These are phyloP conservation scores for Sclerurus mexicanus DNA, from an alignment of 2,113 vertebrate species.

Conservation along the genomic window DNA sequence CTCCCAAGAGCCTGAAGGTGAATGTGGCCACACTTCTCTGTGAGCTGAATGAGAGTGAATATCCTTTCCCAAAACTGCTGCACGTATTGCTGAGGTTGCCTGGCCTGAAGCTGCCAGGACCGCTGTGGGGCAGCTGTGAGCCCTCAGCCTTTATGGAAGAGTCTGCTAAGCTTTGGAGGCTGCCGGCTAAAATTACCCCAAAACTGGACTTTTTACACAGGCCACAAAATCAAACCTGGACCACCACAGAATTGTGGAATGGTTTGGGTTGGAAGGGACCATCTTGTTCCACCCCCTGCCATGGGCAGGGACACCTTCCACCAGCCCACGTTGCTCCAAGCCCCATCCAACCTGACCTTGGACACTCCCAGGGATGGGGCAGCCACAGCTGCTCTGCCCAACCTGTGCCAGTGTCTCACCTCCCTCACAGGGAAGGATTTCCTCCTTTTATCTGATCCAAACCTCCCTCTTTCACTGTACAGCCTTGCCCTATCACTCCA, in stretches of 20 bases:
- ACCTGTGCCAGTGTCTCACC: background rate
- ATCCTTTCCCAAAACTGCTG: too few relatives aligned
- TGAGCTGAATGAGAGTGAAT: too few relatives aligned
- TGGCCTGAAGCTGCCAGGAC: too few relatives aligned
- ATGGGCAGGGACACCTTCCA: background rate
- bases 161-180: too few relatives aligned
- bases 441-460: background rate
- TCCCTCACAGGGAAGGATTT: background rate
- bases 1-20: background rate
- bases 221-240: too few relatives aligned
- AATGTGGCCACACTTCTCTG: too few relatives aligned
- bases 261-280: background rate
- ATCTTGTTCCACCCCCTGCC: background rate
- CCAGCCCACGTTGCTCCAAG: background rate
- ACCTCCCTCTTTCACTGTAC: background rate
- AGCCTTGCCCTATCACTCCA: background rate
- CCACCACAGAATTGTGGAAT: too few relatives aligned
- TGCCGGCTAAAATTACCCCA: too few relatives aligned
- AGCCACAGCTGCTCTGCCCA: background rate
- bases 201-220: too few relatives aligned
- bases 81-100: too few relatives aligned
- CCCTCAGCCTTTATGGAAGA: too few relatives aligned
- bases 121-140: too few relatives aligned
- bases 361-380: background rate
- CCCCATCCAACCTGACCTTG: rapidly evolving